phyloP scores from a whole-genome alignment of 1,140 invertebrate species.

The Drosophila varians region DNA sequence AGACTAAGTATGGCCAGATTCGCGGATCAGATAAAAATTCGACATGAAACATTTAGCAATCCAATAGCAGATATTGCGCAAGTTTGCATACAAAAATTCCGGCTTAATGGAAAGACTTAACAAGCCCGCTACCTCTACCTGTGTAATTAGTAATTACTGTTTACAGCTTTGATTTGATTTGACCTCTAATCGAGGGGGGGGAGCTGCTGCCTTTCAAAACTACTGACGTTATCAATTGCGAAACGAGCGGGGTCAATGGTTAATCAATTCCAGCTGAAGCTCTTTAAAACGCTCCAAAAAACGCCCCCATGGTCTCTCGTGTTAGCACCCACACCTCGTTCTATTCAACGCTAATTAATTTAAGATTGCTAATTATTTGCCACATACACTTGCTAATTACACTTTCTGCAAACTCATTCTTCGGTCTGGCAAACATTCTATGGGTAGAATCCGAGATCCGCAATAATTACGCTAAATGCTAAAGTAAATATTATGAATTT shows the following conservation, averaged over 20 bases:
- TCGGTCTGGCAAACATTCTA: neutral
- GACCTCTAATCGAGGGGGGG: conserved; percentile 26
- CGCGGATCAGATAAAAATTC: conserved; percentile 40
- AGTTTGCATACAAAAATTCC: conserved; percentile 6
- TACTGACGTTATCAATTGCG: conserved; percentile 62
- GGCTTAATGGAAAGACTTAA: conserved; percentile 16
- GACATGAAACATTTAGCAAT: conserved; percentile 43
- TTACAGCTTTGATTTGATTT: conserved; percentile 20
- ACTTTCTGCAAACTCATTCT: conserved; percentile 33
- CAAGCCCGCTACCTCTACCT: conserved; percentile 14
- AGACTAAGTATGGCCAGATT: conserved; percentile 43
- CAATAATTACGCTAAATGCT: conserved; percentile 5
- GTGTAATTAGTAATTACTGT: conserved; percentile 50
- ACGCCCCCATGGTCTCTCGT: conserved; percentile 18
- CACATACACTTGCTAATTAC: conserved; percentile 49
- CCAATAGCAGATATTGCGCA: conserved; percentile 30
- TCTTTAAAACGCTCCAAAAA: conserved; percentile 5
- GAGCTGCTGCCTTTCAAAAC: conserved; percentile 50
- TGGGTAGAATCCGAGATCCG: neutral
- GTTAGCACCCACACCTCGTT: conserved; percentile 36
- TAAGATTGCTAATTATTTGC: conserved; percentile 39
- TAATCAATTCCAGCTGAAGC: conserved; percentile 26
- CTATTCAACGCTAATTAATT: conserved; percentile 31
- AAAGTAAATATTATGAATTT: conserved; percentile 2
- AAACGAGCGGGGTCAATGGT: conserved; percentile 14